Evolutionary conservation across 2,888 invertebrate species (phyloP).

Genomic region (Scrobipalpa atriplicella): DNA sequence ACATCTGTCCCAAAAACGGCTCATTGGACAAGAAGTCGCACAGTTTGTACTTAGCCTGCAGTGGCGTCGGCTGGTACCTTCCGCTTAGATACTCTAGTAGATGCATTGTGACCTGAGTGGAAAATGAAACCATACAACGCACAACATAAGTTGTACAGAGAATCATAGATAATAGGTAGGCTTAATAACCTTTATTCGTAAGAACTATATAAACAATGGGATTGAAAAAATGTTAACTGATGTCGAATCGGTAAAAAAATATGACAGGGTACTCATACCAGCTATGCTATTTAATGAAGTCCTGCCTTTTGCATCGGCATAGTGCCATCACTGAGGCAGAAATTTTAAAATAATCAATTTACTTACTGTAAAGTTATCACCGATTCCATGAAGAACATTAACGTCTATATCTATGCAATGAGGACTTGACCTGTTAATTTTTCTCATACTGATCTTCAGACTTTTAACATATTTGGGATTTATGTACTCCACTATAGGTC

Average conservation of each 20-base stretch:
- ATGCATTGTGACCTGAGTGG: neutral
- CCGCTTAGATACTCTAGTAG: slow-evolving; percentile 10
- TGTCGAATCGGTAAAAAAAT: no score
- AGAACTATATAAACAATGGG: no score
- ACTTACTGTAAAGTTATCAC: neutral
- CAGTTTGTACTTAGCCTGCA: neutral
- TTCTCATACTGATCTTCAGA: neutral
- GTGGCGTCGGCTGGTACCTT: neutral
- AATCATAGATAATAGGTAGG: neutral
- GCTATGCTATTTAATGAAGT: no score
- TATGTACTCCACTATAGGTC: neutral
- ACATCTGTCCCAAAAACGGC: slow-evolving; percentile 18
- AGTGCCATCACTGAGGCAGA: no score
- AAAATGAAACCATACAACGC: no score
- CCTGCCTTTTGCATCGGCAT: no score
- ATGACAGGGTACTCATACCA: no score
- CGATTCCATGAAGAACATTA: neutral
- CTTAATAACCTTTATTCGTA: no score
- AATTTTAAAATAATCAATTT: no score
- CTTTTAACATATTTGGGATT: neutral
- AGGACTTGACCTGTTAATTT: neutral
- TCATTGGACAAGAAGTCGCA: slow-evolving; percentile 13
- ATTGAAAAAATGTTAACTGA: no score
- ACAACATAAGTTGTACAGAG: no score
- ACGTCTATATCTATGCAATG: neutral